Conservation (phyloP, 2,888 invertebrate genomes). For the Hemaris fuciformis region DNA sequence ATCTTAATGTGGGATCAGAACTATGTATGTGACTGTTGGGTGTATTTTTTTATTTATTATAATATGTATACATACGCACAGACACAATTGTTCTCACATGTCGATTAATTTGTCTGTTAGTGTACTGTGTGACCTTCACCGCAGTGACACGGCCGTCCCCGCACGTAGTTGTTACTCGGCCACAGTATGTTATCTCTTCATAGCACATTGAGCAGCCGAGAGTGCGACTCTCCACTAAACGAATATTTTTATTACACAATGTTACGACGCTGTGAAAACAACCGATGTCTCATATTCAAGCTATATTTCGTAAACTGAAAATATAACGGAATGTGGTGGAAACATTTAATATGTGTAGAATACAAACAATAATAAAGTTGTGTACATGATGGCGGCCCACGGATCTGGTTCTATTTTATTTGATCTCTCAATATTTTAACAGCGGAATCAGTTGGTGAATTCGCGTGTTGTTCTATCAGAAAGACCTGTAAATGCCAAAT, state of each 20-base stretch:
- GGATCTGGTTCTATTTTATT: not conserved
- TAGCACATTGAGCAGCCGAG: not conserved
- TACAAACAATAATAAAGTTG: not conserved
- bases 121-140: no score
- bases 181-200: constrained; percentile 7
- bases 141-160: no score
- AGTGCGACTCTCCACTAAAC: not conserved
- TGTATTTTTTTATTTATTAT: no score
- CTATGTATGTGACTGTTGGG: no score
- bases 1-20: no score
- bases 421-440: no score
- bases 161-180: not conserved
- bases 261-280: not conserved
- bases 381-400: no score
- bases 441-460: no score
- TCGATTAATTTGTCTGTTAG: no score
- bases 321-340: not conserved
- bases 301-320: not conserved
- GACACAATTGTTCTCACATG: no score
- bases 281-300: not conserved
- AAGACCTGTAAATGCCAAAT: not conserved
- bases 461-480: no score
- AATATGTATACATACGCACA: no score
- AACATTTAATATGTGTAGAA: not conserved
- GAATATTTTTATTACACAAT: not conserved